phyloP scores from a whole-genome alignment of 2,113 vertebrate species.

The Ictalurus punctatus region DNA sequence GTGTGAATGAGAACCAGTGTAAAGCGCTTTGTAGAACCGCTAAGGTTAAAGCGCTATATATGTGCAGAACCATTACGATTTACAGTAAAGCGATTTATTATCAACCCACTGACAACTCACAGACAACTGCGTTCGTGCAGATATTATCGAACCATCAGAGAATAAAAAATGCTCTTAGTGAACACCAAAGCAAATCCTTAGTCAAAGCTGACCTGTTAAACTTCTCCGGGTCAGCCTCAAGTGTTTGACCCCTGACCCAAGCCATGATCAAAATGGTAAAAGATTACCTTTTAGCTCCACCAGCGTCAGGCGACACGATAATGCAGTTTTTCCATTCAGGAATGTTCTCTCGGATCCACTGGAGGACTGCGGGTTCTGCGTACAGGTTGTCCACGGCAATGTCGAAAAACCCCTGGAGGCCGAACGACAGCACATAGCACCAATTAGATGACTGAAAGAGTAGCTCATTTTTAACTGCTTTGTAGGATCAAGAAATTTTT shows the following conservation, averaged over 20 bases:
- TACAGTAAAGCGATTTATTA: background rate
- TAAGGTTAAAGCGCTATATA: no score
- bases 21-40: no score
- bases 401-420: conserved; percentile 93
- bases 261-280: background rate
- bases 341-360: conserved; percentile 98
- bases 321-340: conserved; percentile 94
- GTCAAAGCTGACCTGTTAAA: background rate
- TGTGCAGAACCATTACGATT: background rate
- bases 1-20: no score
- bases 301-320: conserved; percentile 96
- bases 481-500: background rate
- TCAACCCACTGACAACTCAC: background rate
- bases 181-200: background rate
- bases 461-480: background rate
- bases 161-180: background rate
- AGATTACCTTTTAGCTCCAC: conserved; percentile 91
- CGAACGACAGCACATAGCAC: background rate
- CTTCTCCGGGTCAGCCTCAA: background rate
- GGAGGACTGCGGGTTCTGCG: conserved; percentile 94
- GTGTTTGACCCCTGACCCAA: background rate
- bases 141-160: background rate
- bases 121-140: background rate
- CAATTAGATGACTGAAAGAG: background rate
- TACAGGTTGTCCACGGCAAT: conserved; percentile 98